phyloP scores from a whole-genome alignment of 2,113 vertebrate genomes.

The Larimichthys crocea region DNA sequence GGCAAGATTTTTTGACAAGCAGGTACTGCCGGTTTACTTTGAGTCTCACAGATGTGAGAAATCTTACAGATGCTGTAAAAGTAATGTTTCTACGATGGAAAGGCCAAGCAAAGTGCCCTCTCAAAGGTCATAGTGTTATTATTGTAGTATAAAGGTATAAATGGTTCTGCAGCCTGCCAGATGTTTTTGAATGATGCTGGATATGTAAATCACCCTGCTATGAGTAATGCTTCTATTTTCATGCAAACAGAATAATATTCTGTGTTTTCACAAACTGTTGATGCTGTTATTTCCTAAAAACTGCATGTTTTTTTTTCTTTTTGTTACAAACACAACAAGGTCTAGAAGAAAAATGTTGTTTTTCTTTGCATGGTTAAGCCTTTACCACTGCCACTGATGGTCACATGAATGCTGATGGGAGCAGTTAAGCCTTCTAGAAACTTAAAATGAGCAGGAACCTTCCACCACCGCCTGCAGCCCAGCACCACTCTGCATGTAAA shows the following conservation, averaged over 20 bases:
- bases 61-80: background rate
- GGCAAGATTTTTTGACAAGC: background rate
- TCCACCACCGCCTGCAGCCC: conserved; percentile 34
- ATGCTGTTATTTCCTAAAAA: conserved; percentile 11
- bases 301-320: conserved; percentile 24
- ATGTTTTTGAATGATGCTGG: conserved; percentile 32
- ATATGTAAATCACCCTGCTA: background rate
- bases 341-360: no score
- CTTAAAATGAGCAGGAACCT: conserved; percentile 31
- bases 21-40: background rate
- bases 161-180: background rate
- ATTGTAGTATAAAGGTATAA: conserved; percentile 1
- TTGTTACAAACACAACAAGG: conserved; percentile 28
- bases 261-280: conserved; percentile 19
- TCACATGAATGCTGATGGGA: conserved; percentile 63
- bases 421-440: conserved; percentile 39
- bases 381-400: conserved; percentile 44
- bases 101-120: background rate
- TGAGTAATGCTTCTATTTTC: conserved; percentile 9
- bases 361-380: conserved; percentile 29
- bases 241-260: conserved; percentile 21
- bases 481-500: conserved; percentile 53
- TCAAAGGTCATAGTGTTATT: background rate
- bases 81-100: background rate
- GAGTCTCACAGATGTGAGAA: background rate